phyloP scores from a whole-genome alignment of 2,888 invertebrate genomes.

The Papilio protenor region DNA sequence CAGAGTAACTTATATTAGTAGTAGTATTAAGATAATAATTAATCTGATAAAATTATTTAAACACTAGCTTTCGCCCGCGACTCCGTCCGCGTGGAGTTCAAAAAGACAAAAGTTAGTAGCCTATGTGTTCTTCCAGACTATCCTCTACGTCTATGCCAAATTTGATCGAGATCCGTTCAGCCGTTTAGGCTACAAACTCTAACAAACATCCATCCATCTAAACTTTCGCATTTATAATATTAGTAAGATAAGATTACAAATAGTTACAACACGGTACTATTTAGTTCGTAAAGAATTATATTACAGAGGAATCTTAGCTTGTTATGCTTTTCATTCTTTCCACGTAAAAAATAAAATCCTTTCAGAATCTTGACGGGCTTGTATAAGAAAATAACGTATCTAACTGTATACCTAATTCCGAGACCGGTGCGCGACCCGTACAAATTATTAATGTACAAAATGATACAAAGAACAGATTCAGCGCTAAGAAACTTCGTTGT shows the following conservation, averaged over 20 bases:
- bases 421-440: conserved; percentile 63
- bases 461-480: conserved; percentile 70
- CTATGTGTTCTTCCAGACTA: too few relatives aligned
- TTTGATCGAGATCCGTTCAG: too few relatives aligned
- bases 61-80: too few relatives aligned
- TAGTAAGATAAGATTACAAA: too few relatives aligned
- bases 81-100: too few relatives aligned
- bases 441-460: conserved; percentile 77
- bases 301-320: conserved; percentile 62
- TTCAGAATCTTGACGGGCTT: conserved; percentile 71
- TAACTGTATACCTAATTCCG: conserved; percentile 68
- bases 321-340: conserved; percentile 73
- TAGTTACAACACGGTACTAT: conserved; percentile 47
- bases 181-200: too few relatives aligned
- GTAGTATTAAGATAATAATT: too few relatives aligned
- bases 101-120: too few relatives aligned
- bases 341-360: conserved; percentile 79
- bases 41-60: background rate
- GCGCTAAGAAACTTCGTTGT: conserved; percentile 68
- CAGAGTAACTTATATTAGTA: too few relatives aligned
- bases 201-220: too few relatives aligned
- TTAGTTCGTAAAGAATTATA: conserved; percentile 55
- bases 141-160: too few relatives aligned
- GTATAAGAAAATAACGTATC: conserved; percentile 69
- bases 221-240: too few relatives aligned